phyloP scores from a whole-genome alignment of 2,113 vertebrate species.

The Columba janthina region DNA sequence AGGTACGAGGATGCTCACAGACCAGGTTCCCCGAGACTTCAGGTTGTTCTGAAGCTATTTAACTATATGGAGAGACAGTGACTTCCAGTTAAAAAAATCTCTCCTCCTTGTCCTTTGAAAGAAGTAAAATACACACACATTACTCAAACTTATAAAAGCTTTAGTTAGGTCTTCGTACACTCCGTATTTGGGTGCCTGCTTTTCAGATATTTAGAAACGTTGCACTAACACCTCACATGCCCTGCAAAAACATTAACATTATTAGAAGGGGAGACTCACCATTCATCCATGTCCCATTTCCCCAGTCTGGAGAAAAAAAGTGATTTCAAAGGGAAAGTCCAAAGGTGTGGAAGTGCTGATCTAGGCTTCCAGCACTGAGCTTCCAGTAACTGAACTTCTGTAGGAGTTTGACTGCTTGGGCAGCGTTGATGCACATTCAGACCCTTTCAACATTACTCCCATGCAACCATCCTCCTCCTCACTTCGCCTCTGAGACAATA shows the following conservation, averaged over 20 bases:
- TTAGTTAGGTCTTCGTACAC: background rate
- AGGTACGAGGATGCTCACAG: background rate
- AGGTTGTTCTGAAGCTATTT: background rate
- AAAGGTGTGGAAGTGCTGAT: background rate
- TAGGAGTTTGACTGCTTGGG: background rate
- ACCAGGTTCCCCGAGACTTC: background rate
- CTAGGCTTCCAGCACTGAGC: background rate
- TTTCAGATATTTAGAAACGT: background rate
- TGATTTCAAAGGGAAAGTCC: background rate
- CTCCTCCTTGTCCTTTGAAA: background rate
- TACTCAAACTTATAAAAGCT: background rate
- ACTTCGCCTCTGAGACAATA: rapidly evolving
- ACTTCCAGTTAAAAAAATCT: background rate
- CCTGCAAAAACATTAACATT: background rate
- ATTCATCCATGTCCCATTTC: background rate
- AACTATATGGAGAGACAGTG: background rate
- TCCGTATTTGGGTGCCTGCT: background rate
- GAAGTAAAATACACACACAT: background rate
- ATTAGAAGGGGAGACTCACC: background rate
- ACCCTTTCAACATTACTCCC: rapidly evolving
- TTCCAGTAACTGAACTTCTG: background rate
- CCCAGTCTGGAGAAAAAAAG: background rate
- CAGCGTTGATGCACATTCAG: background rate
- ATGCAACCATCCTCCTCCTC: background rate
- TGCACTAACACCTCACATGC: background rate